Percentiles rank a stretch among this genome's conserved stretches.
phyloP scores from a whole-genome alignment of 2,888 invertebrate species.

The Tridacna crocea region DNA sequence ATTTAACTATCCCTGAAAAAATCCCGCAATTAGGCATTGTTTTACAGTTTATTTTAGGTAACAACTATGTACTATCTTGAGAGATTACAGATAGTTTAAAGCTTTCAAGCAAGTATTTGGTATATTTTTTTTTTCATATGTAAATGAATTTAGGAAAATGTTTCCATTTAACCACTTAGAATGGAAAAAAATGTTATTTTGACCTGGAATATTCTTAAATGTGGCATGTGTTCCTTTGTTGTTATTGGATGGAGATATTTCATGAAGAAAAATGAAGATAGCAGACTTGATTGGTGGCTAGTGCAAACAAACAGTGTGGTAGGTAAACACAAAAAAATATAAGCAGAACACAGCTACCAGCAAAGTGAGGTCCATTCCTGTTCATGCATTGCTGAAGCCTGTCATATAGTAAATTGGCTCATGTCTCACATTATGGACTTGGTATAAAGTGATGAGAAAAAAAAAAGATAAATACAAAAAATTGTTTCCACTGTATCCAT shows the following conservation, averaged over 20 bases:
- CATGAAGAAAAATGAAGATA: slow-evolving; percentile 23
- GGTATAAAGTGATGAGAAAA: no score
- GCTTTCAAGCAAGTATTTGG: slow-evolving; percentile 21
- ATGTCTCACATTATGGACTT: no score
- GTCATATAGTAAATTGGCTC: no score
- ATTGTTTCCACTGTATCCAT: neutral
- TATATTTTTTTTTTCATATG: slow-evolving; percentile 7
- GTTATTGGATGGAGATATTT: slow-evolving; percentile 7
- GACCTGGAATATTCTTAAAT: neutral
- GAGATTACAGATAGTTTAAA: slow-evolving; percentile 19
- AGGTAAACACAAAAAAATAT: slow-evolving; percentile 14
- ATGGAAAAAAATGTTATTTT: neutral
- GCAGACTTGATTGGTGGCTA: slow-evolving; percentile 7
- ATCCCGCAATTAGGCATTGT: slow-evolving; percentile 9
- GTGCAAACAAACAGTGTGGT: neutral
- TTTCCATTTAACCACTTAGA: neutral
- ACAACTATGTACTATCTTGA: slow-evolving; percentile 19
- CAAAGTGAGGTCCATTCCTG: neutral
- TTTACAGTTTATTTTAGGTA: slow-evolving; percentile 9
- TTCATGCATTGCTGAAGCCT: neutral
- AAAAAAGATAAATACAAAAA: no score
- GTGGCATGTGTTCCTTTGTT: slow-evolving; percentile 16
- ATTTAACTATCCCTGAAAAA: neutral
- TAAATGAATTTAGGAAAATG: neutral
- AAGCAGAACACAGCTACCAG: slow-evolving; percentile 9